Evolutionary conservation across 2,797 vertebrate species (phyloP).

Genomic region (Chaenodraco wilsoni): DNA sequence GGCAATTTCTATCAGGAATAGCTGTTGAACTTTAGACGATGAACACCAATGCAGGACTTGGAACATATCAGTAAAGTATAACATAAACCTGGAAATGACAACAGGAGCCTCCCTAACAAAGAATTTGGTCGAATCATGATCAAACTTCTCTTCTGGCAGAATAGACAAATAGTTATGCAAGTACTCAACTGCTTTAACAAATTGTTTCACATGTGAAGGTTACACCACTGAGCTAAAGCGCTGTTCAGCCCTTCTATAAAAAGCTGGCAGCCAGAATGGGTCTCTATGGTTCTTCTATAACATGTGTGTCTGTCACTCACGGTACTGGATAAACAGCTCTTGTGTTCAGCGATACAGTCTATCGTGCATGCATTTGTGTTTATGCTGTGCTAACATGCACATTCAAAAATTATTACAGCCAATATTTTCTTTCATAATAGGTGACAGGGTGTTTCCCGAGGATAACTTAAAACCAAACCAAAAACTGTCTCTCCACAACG

Average conservation of each 20-base stretch:
- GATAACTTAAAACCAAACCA: not conserved
- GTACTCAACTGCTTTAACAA: too few species aligned
- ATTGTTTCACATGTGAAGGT: constrained; percentile 34
- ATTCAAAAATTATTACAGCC: not conserved
- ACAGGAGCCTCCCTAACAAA: not conserved
- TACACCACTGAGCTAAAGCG: constrained; percentile 47
- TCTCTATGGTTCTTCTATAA: constrained; percentile 45
- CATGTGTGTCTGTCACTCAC: constrained; percentile 79
- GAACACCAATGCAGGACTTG: not conserved
- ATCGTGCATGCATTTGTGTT: not conserved
- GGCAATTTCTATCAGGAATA: constrained; percentile 8
- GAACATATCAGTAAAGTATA: constrained; percentile 10
- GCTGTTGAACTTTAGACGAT: not conserved
- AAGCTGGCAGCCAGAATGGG: constrained; percentile 57
- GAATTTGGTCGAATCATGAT: constrained; percentile 10
- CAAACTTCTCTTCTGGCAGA: constrained; percentile 1
- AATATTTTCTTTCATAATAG: constrained; percentile 17
- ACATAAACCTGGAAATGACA: constrained; percentile 5
- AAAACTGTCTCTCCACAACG: constrained; percentile 17
- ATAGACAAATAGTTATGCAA: not conserved
- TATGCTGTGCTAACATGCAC: not conserved
- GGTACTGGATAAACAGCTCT: constrained; percentile 23
- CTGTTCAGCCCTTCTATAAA: constrained; percentile 64
- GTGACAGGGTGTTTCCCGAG: not conserved
- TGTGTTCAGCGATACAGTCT: constrained; percentile 11